A percentile compares a stretch with the other conserved stretches of the same genome.
These are phyloP conservation scores for Zoanthus gigantus DNA, from an alignment of 92 coral and sea anemone genomes.

Conservation along the genomic window DNA sequence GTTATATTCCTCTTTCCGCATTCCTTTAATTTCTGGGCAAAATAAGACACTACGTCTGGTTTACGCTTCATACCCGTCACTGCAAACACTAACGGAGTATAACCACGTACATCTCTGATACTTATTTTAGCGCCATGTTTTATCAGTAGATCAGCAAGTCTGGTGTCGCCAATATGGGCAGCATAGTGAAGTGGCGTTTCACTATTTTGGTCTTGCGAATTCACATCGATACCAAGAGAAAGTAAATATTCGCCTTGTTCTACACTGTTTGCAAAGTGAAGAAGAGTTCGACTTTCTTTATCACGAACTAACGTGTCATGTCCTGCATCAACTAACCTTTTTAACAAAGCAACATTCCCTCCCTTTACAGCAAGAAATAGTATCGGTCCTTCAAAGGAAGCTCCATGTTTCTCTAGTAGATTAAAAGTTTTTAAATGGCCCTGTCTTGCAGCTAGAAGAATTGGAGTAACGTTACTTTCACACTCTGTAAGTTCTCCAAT, in stretches of 20 bases:
- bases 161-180: constrained; percentile 11
- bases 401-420: constrained; percentile 27
- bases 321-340: constrained; percentile 4
- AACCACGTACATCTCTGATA: neutral
- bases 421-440: constrained; percentile 24
- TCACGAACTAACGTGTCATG: neutral
- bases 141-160: constrained; percentile 33
- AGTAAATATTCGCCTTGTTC: constrained; percentile 17
- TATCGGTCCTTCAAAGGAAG: neutral
- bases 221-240: constrained; percentile 31
- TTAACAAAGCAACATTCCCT: neutral
- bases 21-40: constrained; percentile 14
- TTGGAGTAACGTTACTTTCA: constrained; percentile 20
- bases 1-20: neutral
- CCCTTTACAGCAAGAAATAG: constrained; percentile 38
- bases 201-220: neutral
- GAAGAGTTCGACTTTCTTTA: constrained; percentile 29
- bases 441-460: constrained; percentile 31
- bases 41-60: constrained; percentile 4
- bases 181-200: constrained; percentile 39
- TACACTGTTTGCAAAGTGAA: constrained; percentile 26
- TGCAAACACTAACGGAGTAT: constrained; percentile 13
- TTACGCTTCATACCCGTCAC: neutral
- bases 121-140: constrained; percentile 28
- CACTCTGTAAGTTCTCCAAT: constrained; percentile 27